phyloP scores from a whole-genome alignment of 1,140 invertebrate genomes.

The Drosophila subobscura region DNA sequence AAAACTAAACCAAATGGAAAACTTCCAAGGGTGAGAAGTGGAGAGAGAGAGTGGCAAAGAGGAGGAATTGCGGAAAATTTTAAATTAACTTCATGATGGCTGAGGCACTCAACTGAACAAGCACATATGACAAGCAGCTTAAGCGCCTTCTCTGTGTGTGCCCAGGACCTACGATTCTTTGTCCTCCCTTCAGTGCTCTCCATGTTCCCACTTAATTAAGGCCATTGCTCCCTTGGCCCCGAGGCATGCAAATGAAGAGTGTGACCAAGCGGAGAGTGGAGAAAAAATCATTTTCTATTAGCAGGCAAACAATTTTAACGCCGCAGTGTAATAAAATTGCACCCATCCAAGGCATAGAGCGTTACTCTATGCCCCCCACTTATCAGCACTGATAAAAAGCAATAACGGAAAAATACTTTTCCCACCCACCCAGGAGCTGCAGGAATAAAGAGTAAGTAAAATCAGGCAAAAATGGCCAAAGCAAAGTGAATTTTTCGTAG shows the following conservation, averaged over 20 bases:
- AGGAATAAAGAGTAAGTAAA: constrained; percentile 68
- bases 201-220: constrained; percentile 72
- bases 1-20: constrained; percentile 54
- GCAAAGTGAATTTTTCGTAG: constrained; percentile 71
- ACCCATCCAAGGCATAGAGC: constrained; percentile 11
- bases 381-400: constrained; percentile 78
- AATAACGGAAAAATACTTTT: constrained; percentile 75
- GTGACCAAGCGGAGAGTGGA: constrained; percentile 25
- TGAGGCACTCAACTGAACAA: constrained; percentile 55
- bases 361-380: constrained; percentile 42
- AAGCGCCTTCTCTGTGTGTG: constrained; percentile 4
- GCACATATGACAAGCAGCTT: constrained; percentile 62
- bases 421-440: constrained; percentile 43
- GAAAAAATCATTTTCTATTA: constrained; percentile 74
- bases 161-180: not conserved
- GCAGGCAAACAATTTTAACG: constrained; percentile 77
- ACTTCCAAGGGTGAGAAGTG: constrained; percentile 7
- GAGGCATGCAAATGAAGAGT: constrained; percentile 71
- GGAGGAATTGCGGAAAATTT: constrained; percentile 47
- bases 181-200: not conserved
- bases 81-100: constrained; percentile 74
- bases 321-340: constrained; percentile 74
- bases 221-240: constrained; percentile 67
- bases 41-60: not conserved
- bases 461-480: constrained; percentile 68